Base-by-base conservation (phyloP, 2,797 vertebrate species). In the Vultur gryphus region DNA sequence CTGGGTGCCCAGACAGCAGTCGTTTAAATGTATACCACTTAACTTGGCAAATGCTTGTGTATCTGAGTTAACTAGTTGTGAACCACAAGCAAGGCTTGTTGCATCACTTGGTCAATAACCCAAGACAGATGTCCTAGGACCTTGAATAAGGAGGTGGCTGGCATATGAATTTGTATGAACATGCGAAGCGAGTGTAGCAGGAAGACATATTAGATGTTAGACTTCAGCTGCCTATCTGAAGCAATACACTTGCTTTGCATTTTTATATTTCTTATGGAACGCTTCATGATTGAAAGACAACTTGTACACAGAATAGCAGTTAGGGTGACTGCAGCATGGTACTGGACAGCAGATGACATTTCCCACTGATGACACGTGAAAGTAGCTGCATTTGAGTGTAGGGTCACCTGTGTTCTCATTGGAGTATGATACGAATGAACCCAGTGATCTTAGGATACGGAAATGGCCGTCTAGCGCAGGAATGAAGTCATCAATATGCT, bases 1-100 rank as follows among this genome's bases (percentile, higher is more conserved):
- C 24, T 9, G 41, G 24, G 58, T 95, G 93, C 83, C 64, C 76
- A 62, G 91, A 43, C 84, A 87, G 91, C 87, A 79, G 35, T 31
- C 25, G 21, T 28, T 95, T 71, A 64, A 85, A 67, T 39, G 65
- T 48, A 35, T 71, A n/a, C 37, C 44, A 33, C 82, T 92, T 80
- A 58, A 51, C 59, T 84, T 76, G 43, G 61, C 33, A 57, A 58
- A 20, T 17, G 66, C 59, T 58, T 10, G 2, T 19, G 18, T 55
- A 9, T 20, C 44, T 8, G 52, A 33, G 44, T 94, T 96, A 92
- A 92, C 58, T 2, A 28, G 29, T 58, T 69, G 46, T 81, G 76
- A 89, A 41, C 82, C 37, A 16, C 11, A 37, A 62, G 43, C 28
- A n/a, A 55, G 33, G 8, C 13, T 51, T 44, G 61, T 19, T 55